Conservation (phyloP, 2,113 vertebrate genomes). For the Haliaeetus leucogaster region DNA sequence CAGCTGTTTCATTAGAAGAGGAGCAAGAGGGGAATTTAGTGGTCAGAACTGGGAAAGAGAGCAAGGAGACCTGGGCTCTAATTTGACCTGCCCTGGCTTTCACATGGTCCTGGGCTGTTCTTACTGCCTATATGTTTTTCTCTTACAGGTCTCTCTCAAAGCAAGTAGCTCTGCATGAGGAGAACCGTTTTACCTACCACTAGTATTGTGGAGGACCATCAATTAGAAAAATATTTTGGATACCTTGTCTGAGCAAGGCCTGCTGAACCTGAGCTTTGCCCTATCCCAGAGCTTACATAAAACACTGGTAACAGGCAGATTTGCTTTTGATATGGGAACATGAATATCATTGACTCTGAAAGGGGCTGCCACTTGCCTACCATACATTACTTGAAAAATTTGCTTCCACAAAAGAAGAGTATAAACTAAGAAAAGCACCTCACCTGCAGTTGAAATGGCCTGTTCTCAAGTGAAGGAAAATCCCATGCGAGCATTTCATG, state of each 20-base stretch:
- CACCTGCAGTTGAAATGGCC: background rate
- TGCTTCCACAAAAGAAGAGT: background rate
- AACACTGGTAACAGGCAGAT: background rate
- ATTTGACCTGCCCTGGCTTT: background rate
- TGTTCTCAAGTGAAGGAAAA: background rate
- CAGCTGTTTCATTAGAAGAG: background rate
- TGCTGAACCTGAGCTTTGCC: background rate
- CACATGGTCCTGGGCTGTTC: background rate
- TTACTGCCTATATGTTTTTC: background rate
- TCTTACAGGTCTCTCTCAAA: background rate
- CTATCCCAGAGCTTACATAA: background rate
- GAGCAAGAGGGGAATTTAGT: background rate
- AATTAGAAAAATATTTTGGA: background rate
- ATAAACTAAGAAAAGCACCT: background rate
- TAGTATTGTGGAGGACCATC: background rate
- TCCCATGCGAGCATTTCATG: background rate
- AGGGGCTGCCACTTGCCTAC: background rate
- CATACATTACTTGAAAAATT: background rate
- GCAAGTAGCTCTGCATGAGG: background rate
- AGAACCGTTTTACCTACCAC: background rate
- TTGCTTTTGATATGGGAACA: background rate
- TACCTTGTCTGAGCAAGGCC: background rate
- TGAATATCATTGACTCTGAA: background rate
- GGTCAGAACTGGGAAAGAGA: background rate
- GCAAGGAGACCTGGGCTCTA: background rate